Evolutionary conservation across 2,888 invertebrate genomes (phyloP), one percentile per base, ranked within the genome.

Genomic region (Caenorhabditis doughertyi): DNA sequence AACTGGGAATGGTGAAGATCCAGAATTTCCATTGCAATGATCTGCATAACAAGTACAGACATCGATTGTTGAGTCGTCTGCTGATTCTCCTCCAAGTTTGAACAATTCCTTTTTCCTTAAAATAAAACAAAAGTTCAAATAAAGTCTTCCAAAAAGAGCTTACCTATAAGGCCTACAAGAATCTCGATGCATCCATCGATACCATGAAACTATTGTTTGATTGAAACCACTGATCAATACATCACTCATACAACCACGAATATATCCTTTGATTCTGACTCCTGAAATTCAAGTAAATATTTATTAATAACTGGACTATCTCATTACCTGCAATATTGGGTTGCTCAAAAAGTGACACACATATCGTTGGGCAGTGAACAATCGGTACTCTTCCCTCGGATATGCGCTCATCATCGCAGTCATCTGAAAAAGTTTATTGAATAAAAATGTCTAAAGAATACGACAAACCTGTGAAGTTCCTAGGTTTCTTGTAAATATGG

Each of bases 21-120:
- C 71, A n/a, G 79, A 62, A 60, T 82, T 84, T 65, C 95, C 87
- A 73, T 90, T 90, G 76, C 90, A 90, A 71, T 89, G 79, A 70
- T 90, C 89, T 13, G 89, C 87, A 81, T 90, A 91, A 79, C 91
- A 91, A 5, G 90, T 90, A 73, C 91, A 91, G 53, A 91, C 89
- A 76, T 90, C 86, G 47, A 89, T 85, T 7, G 83, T 85, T 9
- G 87, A 87, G 58, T 89, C 90, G 72, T 90, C 90, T 13, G 84
- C 64, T 25, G 80, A 81, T n/a, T 85, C 85, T 25, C 85, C 85
- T 29, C 81, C 84, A 35, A 90, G 81, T 76, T 89, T 89, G 85
- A 90, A 89, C 18, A 90, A 80, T 53, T 90, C 90, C 73, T 87
- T 85, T 79, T 90, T 90, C 60, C 88, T 85, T n/a, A n/a, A n/a